Base-by-base conservation (phyloP, 2,797 vertebrate genomes). In the Gouania willdenowi region DNA sequence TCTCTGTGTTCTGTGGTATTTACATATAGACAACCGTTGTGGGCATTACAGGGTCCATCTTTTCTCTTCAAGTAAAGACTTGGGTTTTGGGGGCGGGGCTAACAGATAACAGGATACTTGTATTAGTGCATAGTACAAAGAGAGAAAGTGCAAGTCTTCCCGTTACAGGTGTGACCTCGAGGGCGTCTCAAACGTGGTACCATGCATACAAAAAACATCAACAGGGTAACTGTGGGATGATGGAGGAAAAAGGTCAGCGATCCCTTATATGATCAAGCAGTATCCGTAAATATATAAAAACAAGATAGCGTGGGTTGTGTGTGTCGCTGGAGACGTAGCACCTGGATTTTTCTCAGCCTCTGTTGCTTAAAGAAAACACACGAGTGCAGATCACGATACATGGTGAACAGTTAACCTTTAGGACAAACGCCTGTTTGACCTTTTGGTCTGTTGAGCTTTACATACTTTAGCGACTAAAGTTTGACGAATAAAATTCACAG, bases 41-140 rank as follows among this genome's bases (percentile, higher is more conserved):
- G 90, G 90, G 85, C 63, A 74, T 87, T 89, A 85, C 90, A 88
- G 89, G 83, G 77, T 92, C 89, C 84, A 22, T 63, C 69, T 75
- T 91, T 83, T 89, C 79, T 84, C 87, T 93, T 95, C 91, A 94
- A 93, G 92, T 94, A 92, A n/a, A 91, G 82, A 86, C 87, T 88
- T 84, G 79, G 88, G 88, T 90, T 89, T 88, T 86, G 66, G 71
- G 71, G 59, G 26, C 47, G 69, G 71, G 49, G 82, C 84, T 90
- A 36, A 72, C 36, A 68, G 62, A 79, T 74, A 78, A 74, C 52
- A 70, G 37, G 55, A 71, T 73, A 60, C 66, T 77, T 69, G 52
- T 80, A 80, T 66, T 92, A 93, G 95, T 98, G 95, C 95, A 98
- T 97, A 97, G 94, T 96, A 96, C 92, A 94, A 95, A 94, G 93